Conservation (phyloP, 2,888 invertebrate species). For the Plusia festucae region DNA sequence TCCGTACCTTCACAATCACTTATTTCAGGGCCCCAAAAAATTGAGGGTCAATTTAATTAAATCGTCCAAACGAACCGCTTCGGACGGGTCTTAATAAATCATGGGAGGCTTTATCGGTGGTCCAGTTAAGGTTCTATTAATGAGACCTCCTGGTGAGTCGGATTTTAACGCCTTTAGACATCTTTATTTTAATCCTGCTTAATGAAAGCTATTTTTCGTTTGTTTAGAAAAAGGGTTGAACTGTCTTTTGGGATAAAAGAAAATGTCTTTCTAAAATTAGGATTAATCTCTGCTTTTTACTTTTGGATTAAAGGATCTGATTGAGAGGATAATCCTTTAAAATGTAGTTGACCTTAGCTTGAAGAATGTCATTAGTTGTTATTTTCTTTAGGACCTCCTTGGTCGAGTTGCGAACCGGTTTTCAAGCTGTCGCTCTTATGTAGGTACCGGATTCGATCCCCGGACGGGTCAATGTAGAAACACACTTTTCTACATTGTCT, state of each 20-base stretch:
- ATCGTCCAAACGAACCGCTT: conserved; percentile 56
- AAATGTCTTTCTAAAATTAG: background rate
- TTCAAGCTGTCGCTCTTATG: too few relatives aligned
- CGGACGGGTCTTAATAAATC: conserved; percentile 57
- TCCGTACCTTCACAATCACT: conserved; percentile 8
- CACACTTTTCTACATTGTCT: too few relatives aligned
- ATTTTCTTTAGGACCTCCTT: too few relatives aligned
- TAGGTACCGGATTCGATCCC: too few relatives aligned
- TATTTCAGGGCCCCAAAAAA: conserved; percentile 44
- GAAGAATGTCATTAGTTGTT: too few relatives aligned
- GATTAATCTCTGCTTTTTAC: conserved; percentile 5
- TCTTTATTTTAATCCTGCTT: conserved; percentile 39
- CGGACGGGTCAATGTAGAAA: too few relatives aligned
- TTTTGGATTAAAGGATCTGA: background rate
- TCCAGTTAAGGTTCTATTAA: conserved; percentile 57
- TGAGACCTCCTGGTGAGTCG: conserved; percentile 36
- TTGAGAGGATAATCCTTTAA: too few relatives aligned
- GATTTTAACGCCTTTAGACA: conserved; percentile 42
- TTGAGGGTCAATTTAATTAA: conserved; percentile 58
- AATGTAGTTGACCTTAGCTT: too few relatives aligned
- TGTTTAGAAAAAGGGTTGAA: conserved; percentile 19
- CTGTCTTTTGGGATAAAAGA: background rate
- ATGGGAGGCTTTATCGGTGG: conserved; percentile 51
- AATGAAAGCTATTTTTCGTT: conserved; percentile 35
- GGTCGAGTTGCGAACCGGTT: too few relatives aligned